These are phyloP conservation scores for Hypsibius dujardini DNA, from an alignment of 1,140 invertebrate genomes.

Conservation along the genomic window DNA sequence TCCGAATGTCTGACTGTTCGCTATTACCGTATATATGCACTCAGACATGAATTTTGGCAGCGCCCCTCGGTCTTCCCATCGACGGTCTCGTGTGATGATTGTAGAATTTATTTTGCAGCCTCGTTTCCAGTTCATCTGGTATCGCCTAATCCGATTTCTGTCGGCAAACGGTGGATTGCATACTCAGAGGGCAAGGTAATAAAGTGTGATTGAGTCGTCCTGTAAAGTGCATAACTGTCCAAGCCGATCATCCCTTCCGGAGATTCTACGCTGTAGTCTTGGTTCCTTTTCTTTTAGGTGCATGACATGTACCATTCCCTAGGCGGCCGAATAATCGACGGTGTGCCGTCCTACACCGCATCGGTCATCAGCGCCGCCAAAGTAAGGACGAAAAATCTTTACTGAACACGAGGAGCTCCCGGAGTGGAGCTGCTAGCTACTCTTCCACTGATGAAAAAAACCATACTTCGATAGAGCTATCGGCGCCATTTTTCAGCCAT, in stretches of 20 bases:
- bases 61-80: too few species aligned
- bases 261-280: background rate
- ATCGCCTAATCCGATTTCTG: constrained; percentile 49
- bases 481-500: too few species aligned
- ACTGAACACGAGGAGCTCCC: too few species aligned
- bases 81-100: too few species aligned
- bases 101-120: background rate
- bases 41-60: too few species aligned
- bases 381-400: constrained; percentile 32
- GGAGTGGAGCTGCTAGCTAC: too few species aligned
- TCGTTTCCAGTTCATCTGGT: constrained; percentile 6
- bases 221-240: constrained; percentile 19
- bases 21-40: too few species aligned
- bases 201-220: constrained; percentile 19
- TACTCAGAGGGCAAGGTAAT: constrained; percentile 54
- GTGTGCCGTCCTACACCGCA: constrained; percentile 74
- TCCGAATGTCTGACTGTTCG: too few species aligned
- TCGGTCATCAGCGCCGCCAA: constrained; percentile 87
- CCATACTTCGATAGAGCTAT: too few species aligned
- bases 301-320: constrained; percentile 15
- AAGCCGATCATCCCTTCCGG: too few species aligned
- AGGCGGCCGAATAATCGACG: constrained; percentile 30
- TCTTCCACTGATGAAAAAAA: too few species aligned
- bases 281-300: constrained; percentile 16
- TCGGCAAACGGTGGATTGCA: constrained; percentile 51